These are phyloP conservation scores for Cataglyphis rosenhaueri DNA, from an alignment of 2,888 invertebrate species.

Conservation along the genomic window DNA sequence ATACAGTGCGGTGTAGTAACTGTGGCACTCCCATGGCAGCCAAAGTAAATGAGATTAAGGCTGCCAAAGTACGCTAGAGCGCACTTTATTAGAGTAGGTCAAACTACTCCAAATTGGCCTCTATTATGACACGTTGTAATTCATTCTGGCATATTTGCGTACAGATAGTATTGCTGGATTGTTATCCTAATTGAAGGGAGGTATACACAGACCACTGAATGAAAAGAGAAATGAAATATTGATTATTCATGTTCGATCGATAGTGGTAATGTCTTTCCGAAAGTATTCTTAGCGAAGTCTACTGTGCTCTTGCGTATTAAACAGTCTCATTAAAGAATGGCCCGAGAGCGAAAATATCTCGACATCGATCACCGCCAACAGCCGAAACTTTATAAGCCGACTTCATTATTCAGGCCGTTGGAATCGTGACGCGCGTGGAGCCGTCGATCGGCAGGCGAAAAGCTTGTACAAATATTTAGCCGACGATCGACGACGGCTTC, in stretches of 20 bases:
- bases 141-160: slow-evolving; percentile 2
- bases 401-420: slow-evolving; percentile 33
- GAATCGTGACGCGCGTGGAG: not conserved
- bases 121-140: not conserved
- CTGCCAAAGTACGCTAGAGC: slow-evolving; percentile 51
- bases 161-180: not conserved
- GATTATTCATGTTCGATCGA: not conserved
- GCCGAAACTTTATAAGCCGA: slow-evolving; percentile 15
- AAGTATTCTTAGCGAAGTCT: not conserved
- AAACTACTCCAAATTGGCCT: slow-evolving; percentile 44
- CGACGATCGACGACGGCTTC: slow-evolving; percentile 40
- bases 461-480: slow-evolving; percentile 23
- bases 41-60: slow-evolving; percentile 54
- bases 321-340: not conserved
- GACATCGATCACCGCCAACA: slow-evolving; percentile 21
- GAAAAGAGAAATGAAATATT: too few species aligned
- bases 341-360: slow-evolving; percentile 15
- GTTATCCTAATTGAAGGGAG: not conserved
- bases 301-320: not conserved
- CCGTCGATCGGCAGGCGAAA: slow-evolving; percentile 32
- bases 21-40: slow-evolving; percentile 23
- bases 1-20: slow-evolving; percentile 37
- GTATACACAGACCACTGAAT: not conserved
- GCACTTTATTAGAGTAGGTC: slow-evolving; percentile 52
- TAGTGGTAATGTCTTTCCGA: not conserved